Percentiles rank a stretch among this genome's conserved stretches.
phyloP scores from a whole-genome alignment of 2,888 invertebrate genomes.

The Mythimna impura region DNA sequence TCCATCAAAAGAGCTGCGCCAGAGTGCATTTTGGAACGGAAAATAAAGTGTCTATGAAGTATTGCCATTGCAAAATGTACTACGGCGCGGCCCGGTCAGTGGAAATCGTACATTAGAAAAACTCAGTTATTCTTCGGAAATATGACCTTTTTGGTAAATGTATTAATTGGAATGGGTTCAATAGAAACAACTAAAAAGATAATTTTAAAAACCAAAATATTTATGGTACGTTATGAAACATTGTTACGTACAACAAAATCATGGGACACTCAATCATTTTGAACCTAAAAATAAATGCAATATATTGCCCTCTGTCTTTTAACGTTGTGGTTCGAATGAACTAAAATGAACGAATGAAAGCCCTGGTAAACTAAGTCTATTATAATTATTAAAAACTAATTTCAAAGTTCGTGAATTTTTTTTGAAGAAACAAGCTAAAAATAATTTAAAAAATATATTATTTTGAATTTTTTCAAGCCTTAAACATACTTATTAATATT shows the following conservation, averaged over 20 bases:
- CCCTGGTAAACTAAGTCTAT: constrained; percentile 53
- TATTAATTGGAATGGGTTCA: constrained; percentile 50
- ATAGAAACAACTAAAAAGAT: constrained; percentile 25
- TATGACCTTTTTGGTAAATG: constrained; percentile 39
- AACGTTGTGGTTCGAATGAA: constrained; percentile 41
- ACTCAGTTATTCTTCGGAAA: constrained; percentile 10
- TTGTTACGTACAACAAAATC: constrained; percentile 20
- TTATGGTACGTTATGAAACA: constrained; percentile 5
- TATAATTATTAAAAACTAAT: constrained; percentile 48
- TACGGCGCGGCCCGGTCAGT: background rate
- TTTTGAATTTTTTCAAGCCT: constrained; percentile 12
- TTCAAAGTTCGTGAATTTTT: constrained; percentile 45
- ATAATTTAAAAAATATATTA: background rate
- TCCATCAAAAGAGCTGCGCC: background rate
- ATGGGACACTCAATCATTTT: constrained; percentile 37
- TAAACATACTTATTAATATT: constrained; percentile 26
- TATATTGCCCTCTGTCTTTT: constrained; percentile 78
- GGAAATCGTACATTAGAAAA: background rate
- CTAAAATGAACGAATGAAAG: constrained; percentile 58
- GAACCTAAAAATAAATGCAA: constrained; percentile 71
- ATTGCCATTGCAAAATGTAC: background rate
- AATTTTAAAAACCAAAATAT: constrained; percentile 20
- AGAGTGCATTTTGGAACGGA: background rate
- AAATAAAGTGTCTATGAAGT: background rate
- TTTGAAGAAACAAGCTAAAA: constrained; percentile 21